Evolutionary conservation across 2,888 invertebrate genomes (phyloP).

Genomic region (Drosophila longiperda): DNA sequence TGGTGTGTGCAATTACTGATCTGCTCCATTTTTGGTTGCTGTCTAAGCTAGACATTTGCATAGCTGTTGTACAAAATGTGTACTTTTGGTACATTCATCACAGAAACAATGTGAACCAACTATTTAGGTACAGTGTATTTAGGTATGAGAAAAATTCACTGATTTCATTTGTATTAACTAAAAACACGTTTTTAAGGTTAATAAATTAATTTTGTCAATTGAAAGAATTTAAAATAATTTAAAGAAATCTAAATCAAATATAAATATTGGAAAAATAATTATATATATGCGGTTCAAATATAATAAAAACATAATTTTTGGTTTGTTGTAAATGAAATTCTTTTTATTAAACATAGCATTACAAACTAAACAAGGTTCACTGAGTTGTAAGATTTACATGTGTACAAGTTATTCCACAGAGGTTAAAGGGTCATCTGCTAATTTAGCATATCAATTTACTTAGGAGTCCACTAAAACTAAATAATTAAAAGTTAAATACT

Average conservation of each 20-base stretch:
- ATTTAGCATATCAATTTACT: slow-evolving; percentile 51
- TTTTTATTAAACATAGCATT: slow-evolving; percentile 11
- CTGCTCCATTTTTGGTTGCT: slow-evolving; percentile 27
- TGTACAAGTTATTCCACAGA: slow-evolving; percentile 13
- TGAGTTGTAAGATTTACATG: slow-evolving; percentile 42
- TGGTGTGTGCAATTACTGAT: slow-evolving; percentile 16
- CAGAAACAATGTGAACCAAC: background rate
- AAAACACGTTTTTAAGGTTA: background rate
- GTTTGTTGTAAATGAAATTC: background rate
- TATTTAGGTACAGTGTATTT: background rate
- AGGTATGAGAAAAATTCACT: background rate
- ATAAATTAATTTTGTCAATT: background rate
- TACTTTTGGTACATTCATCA: slow-evolving; percentile 6
- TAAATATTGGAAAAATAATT: background rate
- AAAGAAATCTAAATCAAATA: background rate
- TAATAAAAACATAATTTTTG: background rate
- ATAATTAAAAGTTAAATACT: slow-evolving; percentile 71
- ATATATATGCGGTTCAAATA: background rate
- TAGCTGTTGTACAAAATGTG: background rate
- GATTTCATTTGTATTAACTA: background rate
- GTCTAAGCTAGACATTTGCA: slow-evolving; percentile 23
- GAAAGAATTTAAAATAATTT: too few species aligned
- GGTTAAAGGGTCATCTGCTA: slow-evolving; percentile 53
- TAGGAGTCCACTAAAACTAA: slow-evolving; percentile 37
- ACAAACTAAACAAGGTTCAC: slow-evolving; percentile 44